Percentiles rank a stretch among this genome's conserved stretches.
Evolutionary conservation across 2,888 invertebrate genomes (phyloP).

Genomic region (Coenonympha arcania): DNA sequence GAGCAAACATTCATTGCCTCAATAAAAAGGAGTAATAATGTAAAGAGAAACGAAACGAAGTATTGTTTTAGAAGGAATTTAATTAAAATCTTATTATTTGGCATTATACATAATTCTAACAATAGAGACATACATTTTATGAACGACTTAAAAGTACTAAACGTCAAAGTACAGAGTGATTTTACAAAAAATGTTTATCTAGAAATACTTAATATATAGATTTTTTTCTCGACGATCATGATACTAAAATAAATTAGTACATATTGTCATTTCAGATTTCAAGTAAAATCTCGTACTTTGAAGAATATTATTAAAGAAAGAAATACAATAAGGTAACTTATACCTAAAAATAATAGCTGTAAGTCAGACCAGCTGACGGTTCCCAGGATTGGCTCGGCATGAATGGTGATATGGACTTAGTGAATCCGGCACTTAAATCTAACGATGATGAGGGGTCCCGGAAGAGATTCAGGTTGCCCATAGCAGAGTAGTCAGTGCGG

Average conservation of each 20-base stretch:
- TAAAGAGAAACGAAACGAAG: background rate
- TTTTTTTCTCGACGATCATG: too few relatives aligned
- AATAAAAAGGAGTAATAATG: background rate
- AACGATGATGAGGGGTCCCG: conserved; percentile 32
- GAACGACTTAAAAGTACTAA: background rate
- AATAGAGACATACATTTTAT: background rate
- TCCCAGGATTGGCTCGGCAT: conserved; percentile 35
- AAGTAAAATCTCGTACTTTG: too few relatives aligned
- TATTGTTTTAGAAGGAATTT: background rate
- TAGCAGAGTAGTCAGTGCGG: conserved; percentile 36
- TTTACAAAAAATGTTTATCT: too few relatives aligned
- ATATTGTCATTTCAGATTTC: too few relatives aligned
- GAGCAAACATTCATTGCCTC: background rate
- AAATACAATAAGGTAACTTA: background rate
- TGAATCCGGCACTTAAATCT: conserved; percentile 35
- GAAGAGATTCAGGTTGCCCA: conserved; percentile 39
- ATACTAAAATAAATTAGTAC: too few relatives aligned
- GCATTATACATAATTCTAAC: background rate
- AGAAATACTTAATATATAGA: too few relatives aligned
- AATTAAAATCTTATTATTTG: conserved; percentile 3
- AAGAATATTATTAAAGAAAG: background rate
- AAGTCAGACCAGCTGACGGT: conserved; percentile 20
- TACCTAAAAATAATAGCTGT: conserved; percentile 1
- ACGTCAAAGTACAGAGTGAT: too few relatives aligned
- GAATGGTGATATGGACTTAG: conserved; percentile 33